These are phyloP conservation scores for Octopus sinensis DNA, from an alignment of 1,140 invertebrate genomes.

Conservation along the genomic window DNA sequence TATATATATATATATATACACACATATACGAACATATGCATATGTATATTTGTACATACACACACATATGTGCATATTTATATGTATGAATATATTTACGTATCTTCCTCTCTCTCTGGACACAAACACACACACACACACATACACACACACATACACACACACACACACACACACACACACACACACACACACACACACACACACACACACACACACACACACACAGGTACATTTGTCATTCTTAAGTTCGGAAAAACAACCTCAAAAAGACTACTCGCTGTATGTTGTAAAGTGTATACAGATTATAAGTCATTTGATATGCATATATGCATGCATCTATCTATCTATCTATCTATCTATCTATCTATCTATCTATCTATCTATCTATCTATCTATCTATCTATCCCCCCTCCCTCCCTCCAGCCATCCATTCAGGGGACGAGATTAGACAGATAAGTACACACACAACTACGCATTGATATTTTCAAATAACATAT, in stretches of 20 bases:
- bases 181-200: neutral
- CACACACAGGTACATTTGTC: neutral
- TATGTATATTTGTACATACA: neutral
- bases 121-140: neutral
- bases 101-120: too few relatives aligned
- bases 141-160: neutral
- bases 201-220: neutral
- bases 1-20: neutral
- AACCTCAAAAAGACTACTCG: too few relatives aligned
- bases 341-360: neutral
- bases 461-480: too few relatives aligned
- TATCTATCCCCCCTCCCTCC: neutral
- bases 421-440: too few relatives aligned
- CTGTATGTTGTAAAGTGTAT: too few relatives aligned
- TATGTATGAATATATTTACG: too few relatives aligned
- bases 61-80: neutral
- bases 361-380: neutral
- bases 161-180: neutral
- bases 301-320: neutral
- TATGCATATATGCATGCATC: neutral
- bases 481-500: too few relatives aligned
- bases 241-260: too few relatives aligned
- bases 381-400: neutral
- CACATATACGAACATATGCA: neutral
- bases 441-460: too few relatives aligned